phyloP scores from a whole-genome alignment of 2,113 vertebrate genomes.

The Leucopsar rothschildi region DNA sequence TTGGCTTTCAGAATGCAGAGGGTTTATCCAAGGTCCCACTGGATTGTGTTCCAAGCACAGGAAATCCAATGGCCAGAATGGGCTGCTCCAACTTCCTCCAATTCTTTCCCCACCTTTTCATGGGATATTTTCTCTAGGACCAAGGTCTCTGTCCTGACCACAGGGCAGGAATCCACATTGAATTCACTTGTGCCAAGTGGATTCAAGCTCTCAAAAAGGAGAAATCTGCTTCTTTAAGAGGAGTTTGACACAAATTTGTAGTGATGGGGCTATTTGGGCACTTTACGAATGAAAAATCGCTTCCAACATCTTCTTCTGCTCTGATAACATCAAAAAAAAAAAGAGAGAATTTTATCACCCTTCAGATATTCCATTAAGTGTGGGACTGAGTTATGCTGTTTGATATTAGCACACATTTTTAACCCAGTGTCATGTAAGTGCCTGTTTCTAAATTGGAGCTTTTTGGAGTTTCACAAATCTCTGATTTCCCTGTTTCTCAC shows the following conservation, averaged over 20 bases:
- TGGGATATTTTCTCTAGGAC: neutral
- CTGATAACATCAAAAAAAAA: neutral
- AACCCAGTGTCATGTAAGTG: neutral
- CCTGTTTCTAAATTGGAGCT: neutral
- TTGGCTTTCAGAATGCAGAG: neutral
- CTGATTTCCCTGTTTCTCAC: neutral
- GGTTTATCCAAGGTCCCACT: neutral
- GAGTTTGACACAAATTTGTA: neutral
- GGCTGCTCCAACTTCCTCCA: neutral
- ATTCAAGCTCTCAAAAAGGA: fast-evolving
- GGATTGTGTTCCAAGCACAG: fast-evolving
- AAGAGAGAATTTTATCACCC: neutral
- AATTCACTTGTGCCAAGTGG: neutral
- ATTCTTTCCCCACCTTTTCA: neutral
- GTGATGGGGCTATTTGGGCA: neutral
- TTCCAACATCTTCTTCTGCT: neutral
- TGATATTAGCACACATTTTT: slow-evolving; percentile 27
- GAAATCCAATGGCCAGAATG: fast-evolving
- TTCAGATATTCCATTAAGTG: slow-evolving; percentile 1
- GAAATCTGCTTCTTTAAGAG: neutral
- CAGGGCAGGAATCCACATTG: neutral
- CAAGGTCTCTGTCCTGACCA: neutral
- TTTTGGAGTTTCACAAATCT: neutral
- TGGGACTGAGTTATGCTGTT: neutral
- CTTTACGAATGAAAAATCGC: neutral